These are phyloP conservation scores for Anolis carolinensis DNA, from an alignment of 2,113 vertebrate genomes.

Conservation along the genomic window DNA sequence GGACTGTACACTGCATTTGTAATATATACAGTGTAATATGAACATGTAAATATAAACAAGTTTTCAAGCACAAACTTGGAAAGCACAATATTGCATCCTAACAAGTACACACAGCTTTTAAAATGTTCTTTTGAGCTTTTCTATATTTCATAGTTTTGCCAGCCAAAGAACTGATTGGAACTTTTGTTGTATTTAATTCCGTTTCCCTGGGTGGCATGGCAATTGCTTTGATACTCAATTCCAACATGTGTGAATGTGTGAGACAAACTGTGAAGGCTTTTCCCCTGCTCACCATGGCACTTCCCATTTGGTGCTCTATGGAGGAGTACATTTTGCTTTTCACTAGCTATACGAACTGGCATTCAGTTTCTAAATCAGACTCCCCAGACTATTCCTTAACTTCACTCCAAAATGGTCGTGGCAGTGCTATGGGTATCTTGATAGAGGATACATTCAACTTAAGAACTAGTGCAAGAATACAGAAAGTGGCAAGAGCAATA, in stretches of 20 bases:
- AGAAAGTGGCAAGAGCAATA: neutral
- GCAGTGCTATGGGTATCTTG: neutral
- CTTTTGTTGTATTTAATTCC: conserved; percentile 20
- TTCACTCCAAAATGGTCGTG: neutral
- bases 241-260: conserved; percentile 23
- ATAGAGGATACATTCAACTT: neutral
- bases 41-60: no score
- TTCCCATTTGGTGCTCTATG: conserved; percentile 1
- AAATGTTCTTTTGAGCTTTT: neutral
- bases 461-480: neutral
- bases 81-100: neutral
- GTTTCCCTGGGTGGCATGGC: conserved; percentile 20
- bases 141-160: neutral
- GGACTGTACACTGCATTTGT: no score
- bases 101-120: neutral
- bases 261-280: conserved; percentile 24
- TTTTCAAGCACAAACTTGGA: neutral
- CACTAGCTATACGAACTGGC: neutral
- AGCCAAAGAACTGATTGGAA: neutral
- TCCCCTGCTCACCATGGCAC: neutral
- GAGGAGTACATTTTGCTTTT: conserved; percentile 11
- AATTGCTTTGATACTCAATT: conserved; percentile 20
- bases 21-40: no score
- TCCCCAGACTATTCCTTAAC: neutral
- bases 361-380: neutral